Evolutionary conservation across 2,888 invertebrate genomes (phyloP).

Genomic region (Athrips mouffetella): DNA sequence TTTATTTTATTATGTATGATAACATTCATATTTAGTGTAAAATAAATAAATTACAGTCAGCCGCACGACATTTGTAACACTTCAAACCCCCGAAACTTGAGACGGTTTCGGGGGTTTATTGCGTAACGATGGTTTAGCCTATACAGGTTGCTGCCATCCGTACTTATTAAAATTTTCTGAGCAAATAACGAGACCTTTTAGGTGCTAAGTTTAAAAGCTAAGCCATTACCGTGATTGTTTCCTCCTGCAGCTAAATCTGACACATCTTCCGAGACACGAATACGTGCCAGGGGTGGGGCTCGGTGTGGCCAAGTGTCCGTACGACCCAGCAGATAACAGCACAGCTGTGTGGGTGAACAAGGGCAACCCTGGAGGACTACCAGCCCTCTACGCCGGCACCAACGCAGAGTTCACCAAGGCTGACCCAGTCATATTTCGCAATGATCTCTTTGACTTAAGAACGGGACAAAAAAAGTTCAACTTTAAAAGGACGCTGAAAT

Average conservation of each 20-base stretch:
- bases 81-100: too few species aligned
- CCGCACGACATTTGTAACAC: too few species aligned
- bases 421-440: slow-evolving; percentile 85
- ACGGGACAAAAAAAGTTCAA: slow-evolving; percentile 79
- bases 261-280: slow-evolving; percentile 77
- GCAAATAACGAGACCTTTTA: too few species aligned
- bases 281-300: slow-evolving; percentile 82
- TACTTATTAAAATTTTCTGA: too few species aligned
- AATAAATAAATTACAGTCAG: too few species aligned
- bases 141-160: too few species aligned
- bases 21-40: too few species aligned
- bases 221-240: slow-evolving; percentile 4
- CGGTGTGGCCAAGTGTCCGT: slow-evolving; percentile 84
- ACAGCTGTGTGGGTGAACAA: slow-evolving; percentile 84
- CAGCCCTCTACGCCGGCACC: slow-evolving; percentile 84
- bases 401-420: slow-evolving; percentile 85
- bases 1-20: too few species aligned
- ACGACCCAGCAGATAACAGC: slow-evolving; percentile 85
- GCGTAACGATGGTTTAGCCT: too few species aligned
- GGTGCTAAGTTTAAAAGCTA: too few species aligned
- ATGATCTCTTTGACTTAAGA: slow-evolving; percentile 80
- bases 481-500: slow-evolving; percentile 83
- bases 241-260: slow-evolving; percentile 67
- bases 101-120: too few species aligned
- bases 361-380: slow-evolving; percentile 82